Evolutionary conservation across 1,140 invertebrate species (phyloP), one percentile per base, ranked within the genome.

Genomic region (Pteromalus puparum): DNA sequence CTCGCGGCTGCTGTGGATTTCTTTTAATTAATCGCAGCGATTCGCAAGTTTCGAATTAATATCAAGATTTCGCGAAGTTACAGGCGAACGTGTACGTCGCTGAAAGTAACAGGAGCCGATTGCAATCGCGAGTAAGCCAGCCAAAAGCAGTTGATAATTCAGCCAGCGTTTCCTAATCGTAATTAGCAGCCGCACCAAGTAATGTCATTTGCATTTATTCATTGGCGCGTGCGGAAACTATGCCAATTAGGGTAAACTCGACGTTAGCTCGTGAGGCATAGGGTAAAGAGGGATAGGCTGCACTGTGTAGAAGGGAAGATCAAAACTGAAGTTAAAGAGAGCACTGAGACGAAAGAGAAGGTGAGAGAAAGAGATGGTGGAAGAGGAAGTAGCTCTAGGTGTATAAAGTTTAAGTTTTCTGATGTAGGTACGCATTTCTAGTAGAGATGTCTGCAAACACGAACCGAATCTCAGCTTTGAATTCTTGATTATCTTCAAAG

Each of bases 201-300:
- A 80, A 80, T 80, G 78, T 70, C 65, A 80, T 80, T 80, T 80
- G 70, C 65, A 80, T 80, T 80, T 80, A 80, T 80, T 80, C 67
- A 65, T 42, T 42, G 34, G 65, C 28, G 34, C 78, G 67, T 80
- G 67, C 12, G 65, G 38, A 80, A 80, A 80, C 78, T 80, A 80
- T 80, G 78, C 78, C 78, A 80, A 80, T 80, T 80, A 80, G 38
- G 67, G 30, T 80, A 80, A 78, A 80, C 67, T 80, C 78, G 78
- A 80, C 18, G 78, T 70, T 80, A 68, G 38, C 67, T 80, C n/a
- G 9, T 18, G 10, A 1, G 30, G 30, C 30, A 21, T 3, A 80
- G 4, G 78, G 76, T 78, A 78, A 65, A 78, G 65, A 67, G 53
- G 15, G 13, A 24, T n/a, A n/a, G n/a, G n/a, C n/a, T n/a, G n/a